These are phyloP conservation scores for Synanceia verrucosa DNA, from an alignment of 2,797 vertebrate species.

Conservation along the genomic window DNA sequence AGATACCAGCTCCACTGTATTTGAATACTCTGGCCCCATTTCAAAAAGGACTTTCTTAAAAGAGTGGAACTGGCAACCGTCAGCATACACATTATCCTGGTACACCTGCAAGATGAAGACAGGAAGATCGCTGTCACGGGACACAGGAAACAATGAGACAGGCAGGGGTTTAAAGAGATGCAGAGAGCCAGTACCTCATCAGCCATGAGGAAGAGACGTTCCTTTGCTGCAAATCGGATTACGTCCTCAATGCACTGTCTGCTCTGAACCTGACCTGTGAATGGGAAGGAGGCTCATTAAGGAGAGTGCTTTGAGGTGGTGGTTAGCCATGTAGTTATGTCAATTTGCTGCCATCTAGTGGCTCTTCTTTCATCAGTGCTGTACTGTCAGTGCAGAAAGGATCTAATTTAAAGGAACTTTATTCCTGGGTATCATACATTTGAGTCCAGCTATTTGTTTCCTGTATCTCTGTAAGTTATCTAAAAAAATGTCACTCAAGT, in stretches of 20 bases:
- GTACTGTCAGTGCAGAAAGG: background rate
- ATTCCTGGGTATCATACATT: background rate
- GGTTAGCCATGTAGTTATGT: background rate
- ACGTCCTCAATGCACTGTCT: constrained; percentile 91
- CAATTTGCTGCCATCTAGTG: constrained; percentile 72
- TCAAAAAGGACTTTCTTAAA: constrained; percentile 95
- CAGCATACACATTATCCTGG: constrained; percentile 91
- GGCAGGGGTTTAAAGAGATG: background rate
- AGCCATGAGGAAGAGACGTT: constrained; percentile 91
- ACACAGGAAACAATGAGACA: background rate
- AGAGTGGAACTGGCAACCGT: constrained; percentile 90
- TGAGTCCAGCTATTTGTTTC: background rate
- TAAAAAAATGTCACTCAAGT: background rate
- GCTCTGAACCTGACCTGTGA: constrained; percentile 92
- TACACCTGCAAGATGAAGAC: constrained; percentile 83
- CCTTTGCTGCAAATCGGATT: constrained; percentile 90
- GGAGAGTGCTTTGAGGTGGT: background rate
- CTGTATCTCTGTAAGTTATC: background rate
- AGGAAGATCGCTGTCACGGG: background rate
- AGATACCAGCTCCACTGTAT: constrained; percentile 88
- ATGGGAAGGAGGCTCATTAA: constrained; percentile 9
- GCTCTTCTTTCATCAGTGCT: background rate
- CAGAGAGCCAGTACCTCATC: constrained; percentile 84
- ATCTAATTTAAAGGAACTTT: background rate
- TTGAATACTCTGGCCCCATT: constrained; percentile 88